Evolutionary conservation across 1,140 invertebrate genomes (phyloP), one percentile per base, ranked within the genome.

Genomic region (Tenebrio molitor): DNA sequence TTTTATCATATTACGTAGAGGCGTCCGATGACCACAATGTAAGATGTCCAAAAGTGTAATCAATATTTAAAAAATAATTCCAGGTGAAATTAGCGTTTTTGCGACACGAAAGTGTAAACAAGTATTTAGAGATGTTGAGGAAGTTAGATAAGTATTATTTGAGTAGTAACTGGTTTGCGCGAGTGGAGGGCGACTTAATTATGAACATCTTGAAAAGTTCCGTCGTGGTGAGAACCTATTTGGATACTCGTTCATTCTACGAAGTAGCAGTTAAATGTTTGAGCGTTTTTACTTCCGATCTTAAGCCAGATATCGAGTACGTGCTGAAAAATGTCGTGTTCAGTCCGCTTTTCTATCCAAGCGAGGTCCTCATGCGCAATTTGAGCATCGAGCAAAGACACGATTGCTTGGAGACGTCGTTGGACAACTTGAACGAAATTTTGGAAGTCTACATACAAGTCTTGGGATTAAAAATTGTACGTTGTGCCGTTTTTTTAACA

Each of bases 101-200:
- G 14, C 44, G 73, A 4, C 73, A 82, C 34, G 12, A 39, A 23
- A 80, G 80, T 19, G 75, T 84, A 14, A 67, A 71, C 12, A 50
- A 71, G 14, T 83, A 83, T 66, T 73, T 79, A 14, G 44, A 39
- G 2, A 29, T 39, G 16, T 39, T 82, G 39, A 66, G 69, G 64
- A 71, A 74, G 62, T 15, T 23, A 2, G 23, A 75, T 17, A 76
- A 76, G 33, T 77, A 75, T 69, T 78, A 80, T 62, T 78, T 87
- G 6, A 84, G 77, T 46, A 82, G 82, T 34, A 87, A 87, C 77
- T 89, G 87, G 87, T 89, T 88, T 77, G 85, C 86, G 1, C 85
- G 85, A 81, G 83, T 86, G 62, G 87, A 89, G 83, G 83, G 81
- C n/a, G 79, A 84, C 39, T 82, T 88, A 19, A 71, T 88, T 3